phyloP scores from a whole-genome alignment of 2,888 invertebrate genomes.

The Priocnemis perturbator region DNA sequence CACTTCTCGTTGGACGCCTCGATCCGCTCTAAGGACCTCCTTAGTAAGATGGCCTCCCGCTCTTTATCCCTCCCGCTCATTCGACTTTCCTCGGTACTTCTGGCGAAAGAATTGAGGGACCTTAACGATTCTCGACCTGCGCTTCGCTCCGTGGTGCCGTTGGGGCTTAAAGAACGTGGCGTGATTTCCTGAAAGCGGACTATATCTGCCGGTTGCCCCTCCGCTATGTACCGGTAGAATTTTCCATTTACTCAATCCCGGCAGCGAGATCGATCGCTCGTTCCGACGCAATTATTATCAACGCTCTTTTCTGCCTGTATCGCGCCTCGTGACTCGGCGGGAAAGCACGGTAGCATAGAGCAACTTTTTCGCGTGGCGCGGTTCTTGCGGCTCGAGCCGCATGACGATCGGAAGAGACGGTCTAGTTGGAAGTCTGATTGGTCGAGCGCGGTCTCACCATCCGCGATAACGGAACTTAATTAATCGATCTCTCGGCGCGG shows the following conservation, averaged over 20 bases:
- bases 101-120: conserved; percentile 41
- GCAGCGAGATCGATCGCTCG: too few relatives aligned
- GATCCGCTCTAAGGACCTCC: conserved; percentile 7
- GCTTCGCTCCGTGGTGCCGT: conserved; percentile 31
- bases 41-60: conserved; percentile 41
- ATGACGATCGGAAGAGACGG: too few relatives aligned
- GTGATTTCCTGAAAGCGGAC: conserved; percentile 34
- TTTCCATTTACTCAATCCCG: too few relatives aligned
- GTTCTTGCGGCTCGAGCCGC: too few relatives aligned
- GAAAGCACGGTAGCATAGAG: too few relatives aligned
- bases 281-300: too few relatives aligned
- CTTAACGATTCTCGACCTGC: conserved; percentile 45
- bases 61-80: conserved; percentile 45
- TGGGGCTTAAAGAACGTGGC: conserved; percentile 37
- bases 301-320: too few relatives aligned
- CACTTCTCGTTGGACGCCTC: conserved; percentile 37
- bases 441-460: neutral
- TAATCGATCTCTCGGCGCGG: conserved; percentile 42
- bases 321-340: too few relatives aligned
- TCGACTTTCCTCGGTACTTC: conserved; percentile 38
- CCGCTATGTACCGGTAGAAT: too few relatives aligned
- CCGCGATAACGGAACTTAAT: conserved; percentile 36
- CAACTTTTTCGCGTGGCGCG: too few relatives aligned
- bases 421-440: neutral
- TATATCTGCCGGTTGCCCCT: neutral